Evolutionary conservation across 2,113 vertebrate species (phyloP), one percentile per base, ranked within the genome.

Genomic region (Eulemur rufifrons): DNA sequence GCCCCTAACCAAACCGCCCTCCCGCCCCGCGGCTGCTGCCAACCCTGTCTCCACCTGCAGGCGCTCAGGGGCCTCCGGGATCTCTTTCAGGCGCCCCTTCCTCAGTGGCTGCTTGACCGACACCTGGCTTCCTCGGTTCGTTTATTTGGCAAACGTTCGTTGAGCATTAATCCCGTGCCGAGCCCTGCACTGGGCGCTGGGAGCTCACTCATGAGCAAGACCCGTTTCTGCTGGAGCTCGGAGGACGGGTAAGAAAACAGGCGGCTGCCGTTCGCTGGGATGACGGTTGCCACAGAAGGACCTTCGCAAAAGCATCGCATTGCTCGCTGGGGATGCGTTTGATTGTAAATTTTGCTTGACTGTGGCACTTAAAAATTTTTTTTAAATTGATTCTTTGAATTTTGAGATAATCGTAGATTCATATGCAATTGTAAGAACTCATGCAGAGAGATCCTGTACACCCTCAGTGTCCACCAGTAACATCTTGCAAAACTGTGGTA

Each of bases 261-360:
- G 14, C 23, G 4, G 7, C 0, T 0, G 69, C 1, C 0, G 34
- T 23, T 17, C 68, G 2, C 3, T 3, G 37, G 1, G 27, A 9
- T 1, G 29, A 5, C 29, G 8, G 15, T 6, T 47, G 13, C 25
- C n/a, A 14, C 9, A 5, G 74, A 50, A 21, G 9, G 8, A 8
- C 50, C 42, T 64, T 50, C 83, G 17, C 45, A 9, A 4, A 21
- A 20, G 54, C 20, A 2, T 11, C 5, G 3, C 0, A 1, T 68
- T 59, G 9, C 64, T 14, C 9, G 15, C 52, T 39, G 32, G 11
- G 23, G 54, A 52, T 6, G 29, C 13, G 42, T 61, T 42, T 18
- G 61, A 45, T 17, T 69, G 78, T 50, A 29, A 34, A n/a, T 77
- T 83, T 80, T 42, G 34, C 20, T 54, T 61, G 23, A 47, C 10